Evolutionary conservation across 2,797 vertebrate genomes (phyloP).

Genomic region (Semaprochilodus insignis): DNA sequence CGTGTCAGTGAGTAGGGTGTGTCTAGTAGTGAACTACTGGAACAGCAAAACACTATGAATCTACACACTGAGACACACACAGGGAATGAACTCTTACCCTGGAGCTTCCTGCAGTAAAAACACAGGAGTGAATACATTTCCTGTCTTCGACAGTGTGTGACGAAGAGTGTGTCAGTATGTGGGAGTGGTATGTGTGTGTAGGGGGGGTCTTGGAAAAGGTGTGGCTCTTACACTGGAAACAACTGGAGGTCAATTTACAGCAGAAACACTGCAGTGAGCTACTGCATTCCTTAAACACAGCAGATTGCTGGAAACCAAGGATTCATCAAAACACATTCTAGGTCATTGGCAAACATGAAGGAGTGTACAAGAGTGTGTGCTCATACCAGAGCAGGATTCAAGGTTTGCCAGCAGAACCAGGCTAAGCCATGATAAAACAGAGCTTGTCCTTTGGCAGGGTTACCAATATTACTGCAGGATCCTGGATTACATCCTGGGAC

Average conservation of each 20-base stretch:
- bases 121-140: constrained; percentile 16
- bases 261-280: no score
- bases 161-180: constrained; percentile 5
- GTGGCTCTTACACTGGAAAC: no score
- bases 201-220: not conserved
- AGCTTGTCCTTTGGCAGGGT: not conserved
- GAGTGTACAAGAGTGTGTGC: not conserved
- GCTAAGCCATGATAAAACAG: not conserved
- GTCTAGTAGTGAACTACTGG: not conserved
- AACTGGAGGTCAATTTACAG: not conserved
- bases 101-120: constrained; percentile 25
- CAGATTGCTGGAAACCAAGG: no score
- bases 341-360: not conserved
- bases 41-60: not conserved
- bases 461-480: not conserved
- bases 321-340: no score
- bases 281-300: no score
- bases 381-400: not conserved
- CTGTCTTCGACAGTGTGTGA: constrained; percentile 29
- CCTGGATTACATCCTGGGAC: not conserved
- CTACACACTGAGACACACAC: constrained; percentile 21
- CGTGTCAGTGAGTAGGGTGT: not conserved
- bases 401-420: constrained; percentile 3
- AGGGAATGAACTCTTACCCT: not conserved
- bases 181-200: not conserved